Evolutionary conservation across 2,113 vertebrate species (phyloP).

Genomic region (Motacilla alba): DNA sequence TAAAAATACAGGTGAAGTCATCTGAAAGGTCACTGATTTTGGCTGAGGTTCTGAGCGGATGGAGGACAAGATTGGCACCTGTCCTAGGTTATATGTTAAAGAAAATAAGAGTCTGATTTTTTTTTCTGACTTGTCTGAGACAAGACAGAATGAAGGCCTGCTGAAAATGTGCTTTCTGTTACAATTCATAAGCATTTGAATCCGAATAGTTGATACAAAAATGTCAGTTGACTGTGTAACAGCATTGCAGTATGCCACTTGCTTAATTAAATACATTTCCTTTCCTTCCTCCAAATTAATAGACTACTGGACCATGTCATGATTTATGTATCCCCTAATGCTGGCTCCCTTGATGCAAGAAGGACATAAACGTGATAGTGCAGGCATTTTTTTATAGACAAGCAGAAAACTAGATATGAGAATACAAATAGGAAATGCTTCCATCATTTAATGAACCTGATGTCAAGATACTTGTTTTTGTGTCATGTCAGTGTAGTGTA

Average conservation of each 20-base stretch:
- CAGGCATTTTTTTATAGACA: not conserved
- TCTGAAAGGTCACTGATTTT: not conserved
- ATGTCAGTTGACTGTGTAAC: not conserved
- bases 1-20: not conserved
- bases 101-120: not conserved
- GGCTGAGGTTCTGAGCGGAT: not conserved
- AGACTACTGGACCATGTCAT: not conserved
- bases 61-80: not conserved
- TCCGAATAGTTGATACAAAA: not conserved
- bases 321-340: not conserved
- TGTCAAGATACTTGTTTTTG: not conserved
- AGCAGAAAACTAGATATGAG: not conserved
- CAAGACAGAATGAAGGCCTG: not conserved
- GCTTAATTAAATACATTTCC: not conserved
- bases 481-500: not conserved
- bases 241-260: not conserved
- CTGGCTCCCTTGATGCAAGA: not conserved
- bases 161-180: not conserved
- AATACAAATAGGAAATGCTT: not conserved
- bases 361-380: not conserved
- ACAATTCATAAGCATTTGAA: not conserved
- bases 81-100: not conserved
- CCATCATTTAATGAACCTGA: rapidly evolving
- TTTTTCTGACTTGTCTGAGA: not conserved
- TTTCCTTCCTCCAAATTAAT: not conserved